phyloP scores from a whole-genome alignment of 2,797 vertebrate species.

The Artibeus lituratus region DNA sequence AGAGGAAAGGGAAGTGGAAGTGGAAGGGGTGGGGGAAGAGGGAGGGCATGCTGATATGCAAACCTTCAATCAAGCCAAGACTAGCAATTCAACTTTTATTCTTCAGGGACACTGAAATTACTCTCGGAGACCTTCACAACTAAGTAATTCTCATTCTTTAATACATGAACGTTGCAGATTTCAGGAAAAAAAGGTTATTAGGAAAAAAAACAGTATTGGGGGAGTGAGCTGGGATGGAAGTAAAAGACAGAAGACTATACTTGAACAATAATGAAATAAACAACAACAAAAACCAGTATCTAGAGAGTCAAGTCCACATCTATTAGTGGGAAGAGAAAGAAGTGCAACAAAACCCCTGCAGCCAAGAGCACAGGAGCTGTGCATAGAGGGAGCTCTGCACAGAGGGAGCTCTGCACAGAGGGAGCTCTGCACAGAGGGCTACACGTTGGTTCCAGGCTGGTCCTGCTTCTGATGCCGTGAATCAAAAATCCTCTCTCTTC shows the following conservation, averaged over 20 bases:
- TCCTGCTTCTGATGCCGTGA: background rate
- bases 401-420: no score
- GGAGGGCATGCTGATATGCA: background rate
- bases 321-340: background rate
- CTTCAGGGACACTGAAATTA: slow-evolving; percentile 20
- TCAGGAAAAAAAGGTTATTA: background rate
- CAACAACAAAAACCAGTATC: background rate
- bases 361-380: background rate
- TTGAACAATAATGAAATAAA: no score
- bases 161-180: background rate
- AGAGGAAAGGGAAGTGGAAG: background rate
- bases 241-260: no score
- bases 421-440: rapidly evolving
- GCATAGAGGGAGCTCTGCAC: rapidly evolving
- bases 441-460: background rate
- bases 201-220: no score
- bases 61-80: background rate
- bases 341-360: background rate
- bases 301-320: background rate
- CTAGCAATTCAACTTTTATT: background rate
- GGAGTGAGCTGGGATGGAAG: no score
- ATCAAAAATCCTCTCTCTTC: background rate
- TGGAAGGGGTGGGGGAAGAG: background rate
- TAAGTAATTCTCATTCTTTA: background rate
- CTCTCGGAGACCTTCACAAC: background rate